These are phyloP conservation scores for Aphyosemion australe DNA, from an alignment of 2,113 vertebrate species.

Conservation along the genomic window DNA sequence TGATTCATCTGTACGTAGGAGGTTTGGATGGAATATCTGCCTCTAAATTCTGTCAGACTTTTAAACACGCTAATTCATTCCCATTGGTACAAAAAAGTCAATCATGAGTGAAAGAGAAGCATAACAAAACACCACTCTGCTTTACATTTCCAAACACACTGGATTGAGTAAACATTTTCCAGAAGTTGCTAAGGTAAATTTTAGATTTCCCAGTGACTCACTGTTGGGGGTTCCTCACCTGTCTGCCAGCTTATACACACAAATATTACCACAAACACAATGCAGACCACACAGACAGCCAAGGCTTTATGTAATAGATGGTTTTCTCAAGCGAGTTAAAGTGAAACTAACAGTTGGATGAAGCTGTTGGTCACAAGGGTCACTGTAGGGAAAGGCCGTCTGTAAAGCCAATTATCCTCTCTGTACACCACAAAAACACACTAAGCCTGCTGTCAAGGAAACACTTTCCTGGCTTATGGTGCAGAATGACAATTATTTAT, in stretches of 20 bases:
- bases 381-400: constrained; percentile 62
- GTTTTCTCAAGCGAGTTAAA: constrained; percentile 33
- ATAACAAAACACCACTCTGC: constrained; percentile 43
- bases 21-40: constrained; percentile 47
- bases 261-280: neutral
- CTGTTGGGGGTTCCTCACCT: constrained; percentile 43
- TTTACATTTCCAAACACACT: constrained; percentile 17
- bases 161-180: constrained; percentile 42
- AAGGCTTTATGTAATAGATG: constrained; percentile 10
- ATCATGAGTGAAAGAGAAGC: constrained; percentile 41
- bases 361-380: constrained; percentile 53
- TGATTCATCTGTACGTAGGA: constrained; percentile 60
- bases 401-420: constrained; percentile 78
- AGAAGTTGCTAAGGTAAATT: constrained; percentile 44
- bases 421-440: constrained; percentile 63
- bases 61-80: constrained; percentile 42
- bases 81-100: constrained; percentile 23
- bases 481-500: constrained; percentile 24
- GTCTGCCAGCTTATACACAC: constrained; percentile 28
- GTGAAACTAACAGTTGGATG: constrained; percentile 1
- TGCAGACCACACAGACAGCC: neutral
- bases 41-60: constrained; percentile 38
- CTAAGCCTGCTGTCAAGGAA: constrained; percentile 36
- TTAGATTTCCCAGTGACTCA: constrained; percentile 42
- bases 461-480: constrained; percentile 68